Percentiles rank a stretch among this genome's conserved stretches.
phyloP scores from a whole-genome alignment of 2,113 vertebrate species.

The Perccottus glenii region DNA sequence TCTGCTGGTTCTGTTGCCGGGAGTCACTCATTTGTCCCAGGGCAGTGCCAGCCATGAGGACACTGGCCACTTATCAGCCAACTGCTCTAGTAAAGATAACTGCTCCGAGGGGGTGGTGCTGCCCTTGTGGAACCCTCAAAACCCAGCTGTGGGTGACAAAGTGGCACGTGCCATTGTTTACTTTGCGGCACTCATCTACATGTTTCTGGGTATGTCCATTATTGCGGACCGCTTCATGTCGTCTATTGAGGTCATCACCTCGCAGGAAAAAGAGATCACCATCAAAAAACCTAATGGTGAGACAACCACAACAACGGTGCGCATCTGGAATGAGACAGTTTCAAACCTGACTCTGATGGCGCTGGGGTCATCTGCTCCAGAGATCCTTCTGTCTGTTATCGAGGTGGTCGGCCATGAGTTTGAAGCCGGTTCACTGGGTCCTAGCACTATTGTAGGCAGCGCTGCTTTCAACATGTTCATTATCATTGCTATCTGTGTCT shows the following conservation, averaged over 20 bases:
- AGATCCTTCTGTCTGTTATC: constrained; percentile 86
- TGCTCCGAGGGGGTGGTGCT: constrained; percentile 84
- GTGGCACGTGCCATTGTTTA: constrained; percentile 87
- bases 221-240: constrained; percentile 89
- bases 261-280: constrained; percentile 86
- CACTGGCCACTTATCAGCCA: constrained; percentile 23
- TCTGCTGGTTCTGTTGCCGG: constrained; percentile 72
- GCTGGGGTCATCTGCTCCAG: constrained; percentile 84
- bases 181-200: constrained; percentile 86
- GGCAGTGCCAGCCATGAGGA: constrained; percentile 52
- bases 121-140: constrained; percentile 86
- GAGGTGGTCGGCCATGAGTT: constrained; percentile 85
- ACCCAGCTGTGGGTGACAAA: constrained; percentile 85
- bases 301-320: constrained; percentile 82
- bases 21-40: constrained; percentile 63
- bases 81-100: constrained; percentile 76
- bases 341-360: constrained; percentile 89
- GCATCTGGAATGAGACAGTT: constrained; percentile 87
- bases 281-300: constrained; percentile 85
- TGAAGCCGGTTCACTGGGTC: constrained; percentile 82
- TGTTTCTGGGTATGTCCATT: constrained; percentile 89
- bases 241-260: constrained; percentile 89
- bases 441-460: constrained; percentile 87
- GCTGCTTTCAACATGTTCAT: constrained; percentile 90
- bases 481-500: constrained; percentile 85